These are phyloP conservation scores for Equus quagga DNA, from an alignment of 2,113 vertebrate species.

Conservation along the genomic window DNA sequence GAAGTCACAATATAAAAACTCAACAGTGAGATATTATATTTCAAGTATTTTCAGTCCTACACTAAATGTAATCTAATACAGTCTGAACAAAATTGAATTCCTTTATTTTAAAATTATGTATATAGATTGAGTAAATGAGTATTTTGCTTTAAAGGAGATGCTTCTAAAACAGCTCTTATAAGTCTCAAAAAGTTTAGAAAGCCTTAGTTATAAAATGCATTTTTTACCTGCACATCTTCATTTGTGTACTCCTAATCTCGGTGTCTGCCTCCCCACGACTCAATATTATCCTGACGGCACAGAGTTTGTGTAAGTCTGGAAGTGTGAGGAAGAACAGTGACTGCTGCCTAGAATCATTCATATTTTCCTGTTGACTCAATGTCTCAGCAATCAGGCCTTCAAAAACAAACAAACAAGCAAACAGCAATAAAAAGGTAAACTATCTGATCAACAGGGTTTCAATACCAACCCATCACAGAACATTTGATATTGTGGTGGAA, in stretches of 20 bases:
- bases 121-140: slow-evolving; percentile 4
- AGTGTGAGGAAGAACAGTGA: slow-evolving; percentile 89
- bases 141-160: slow-evolving; percentile 39
- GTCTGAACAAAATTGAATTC: slow-evolving; percentile 4
- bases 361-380: slow-evolving; percentile 58
- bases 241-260: slow-evolving; percentile 88
- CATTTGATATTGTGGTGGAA: not conserved
- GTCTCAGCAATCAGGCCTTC: slow-evolving; percentile 16
- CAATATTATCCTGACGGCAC: slow-evolving; percentile 85
- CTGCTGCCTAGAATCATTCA: slow-evolving; percentile 82
- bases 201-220: not conserved
- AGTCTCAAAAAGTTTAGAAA: not conserved
- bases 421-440: not conserved
- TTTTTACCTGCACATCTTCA: slow-evolving; percentile 92
- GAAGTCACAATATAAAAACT: slow-evolving; percentile 32
- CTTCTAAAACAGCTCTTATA: not conserved
- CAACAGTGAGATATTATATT: not conserved
- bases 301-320: slow-evolving; percentile 90
- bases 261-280: slow-evolving; percentile 68
- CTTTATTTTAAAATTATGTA: slow-evolving; percentile 37
- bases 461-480: not conserved
- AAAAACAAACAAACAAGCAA: slow-evolving; percentile 53
- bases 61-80: not conserved
- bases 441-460: not conserved
- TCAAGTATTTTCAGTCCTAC: slow-evolving; percentile 17